phyloP scores from a whole-genome alignment of 1,140 invertebrate genomes.

The Brachionus calyciflorus region DNA sequence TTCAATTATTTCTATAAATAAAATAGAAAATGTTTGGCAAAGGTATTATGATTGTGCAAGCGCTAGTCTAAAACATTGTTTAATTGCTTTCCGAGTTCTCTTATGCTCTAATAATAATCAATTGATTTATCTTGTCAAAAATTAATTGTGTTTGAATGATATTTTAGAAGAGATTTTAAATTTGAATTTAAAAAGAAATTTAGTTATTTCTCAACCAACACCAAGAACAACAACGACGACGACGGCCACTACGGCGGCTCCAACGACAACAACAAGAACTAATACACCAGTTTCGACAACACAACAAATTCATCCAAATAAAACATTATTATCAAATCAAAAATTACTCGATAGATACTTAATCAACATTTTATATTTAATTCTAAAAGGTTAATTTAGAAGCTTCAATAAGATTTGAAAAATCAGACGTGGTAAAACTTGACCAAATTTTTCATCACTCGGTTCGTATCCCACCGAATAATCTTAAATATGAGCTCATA shows the following conservation, averaged over 20 bases:
- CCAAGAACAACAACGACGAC: not conserved
- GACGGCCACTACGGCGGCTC: not conserved
- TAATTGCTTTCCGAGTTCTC: too few relatives aligned
- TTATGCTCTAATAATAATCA: not conserved
- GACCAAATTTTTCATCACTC: not conserved
- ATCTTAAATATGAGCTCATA: too few relatives aligned
- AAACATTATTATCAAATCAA: not conserved
- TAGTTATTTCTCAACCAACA: not conserved
- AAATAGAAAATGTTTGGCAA: slow-evolving; percentile 48
- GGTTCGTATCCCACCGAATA: not conserved
- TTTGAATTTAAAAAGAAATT: slow-evolving; percentile 3
- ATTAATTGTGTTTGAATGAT: not conserved
- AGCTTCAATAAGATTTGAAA: slow-evolving; percentile 7
- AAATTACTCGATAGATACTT: slow-evolving; percentile 5
- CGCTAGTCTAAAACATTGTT: slow-evolving; percentile 81
- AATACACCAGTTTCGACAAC: not conserved
- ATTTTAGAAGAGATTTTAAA: not conserved
- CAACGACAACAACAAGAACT: not conserved
- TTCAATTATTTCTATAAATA: slow-evolving; percentile 18
- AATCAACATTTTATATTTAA: not conserved
- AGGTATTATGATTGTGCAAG: slow-evolving; percentile 64
- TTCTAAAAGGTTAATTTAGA: not conserved
- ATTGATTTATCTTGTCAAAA: not conserved
- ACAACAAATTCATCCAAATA: too few relatives aligned
- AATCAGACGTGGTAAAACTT: not conserved